phyloP scores from a whole-genome alignment of 1,140 invertebrate genomes.

The Melanaphis sacchari region DNA sequence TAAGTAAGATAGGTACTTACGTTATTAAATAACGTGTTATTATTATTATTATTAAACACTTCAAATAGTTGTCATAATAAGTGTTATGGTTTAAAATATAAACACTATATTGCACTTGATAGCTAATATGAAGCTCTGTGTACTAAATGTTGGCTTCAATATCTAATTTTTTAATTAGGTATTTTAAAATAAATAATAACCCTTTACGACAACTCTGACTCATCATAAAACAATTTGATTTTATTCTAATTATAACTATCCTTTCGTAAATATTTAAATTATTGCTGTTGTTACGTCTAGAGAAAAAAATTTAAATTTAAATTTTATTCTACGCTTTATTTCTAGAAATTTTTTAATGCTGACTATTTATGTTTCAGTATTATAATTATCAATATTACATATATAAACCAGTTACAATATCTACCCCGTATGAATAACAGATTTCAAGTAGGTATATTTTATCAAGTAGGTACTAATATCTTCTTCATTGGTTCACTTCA shows the following conservation, averaged over 20 bases:
- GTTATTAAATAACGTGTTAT: no score
- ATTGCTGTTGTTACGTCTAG: neutral
- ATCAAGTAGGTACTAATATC: neutral
- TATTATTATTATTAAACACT: no score
- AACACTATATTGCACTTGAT: neutral
- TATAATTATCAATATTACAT: neutral
- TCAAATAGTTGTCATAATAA: no score
- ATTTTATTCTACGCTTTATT: neutral
- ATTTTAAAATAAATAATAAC: neutral
- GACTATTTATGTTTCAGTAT: neutral
- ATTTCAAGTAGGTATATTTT: neutral
- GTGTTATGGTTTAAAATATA: neutral
- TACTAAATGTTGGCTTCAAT: neutral
- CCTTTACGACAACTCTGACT: neutral
- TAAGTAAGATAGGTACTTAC: neutral
- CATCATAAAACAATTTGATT: neutral
- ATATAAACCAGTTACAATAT: neutral
- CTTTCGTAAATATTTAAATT: neutral
- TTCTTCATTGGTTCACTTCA: neutral
- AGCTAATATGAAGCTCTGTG: neutral
- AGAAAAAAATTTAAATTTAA: neutral
- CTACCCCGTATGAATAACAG: neutral
- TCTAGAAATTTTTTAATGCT: neutral
- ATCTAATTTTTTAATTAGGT: neutral
- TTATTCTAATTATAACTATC: neutral